Evolutionary conservation across 2,113 vertebrate genomes (phyloP).

Genomic region (Xyliphius kryptos): DNA sequence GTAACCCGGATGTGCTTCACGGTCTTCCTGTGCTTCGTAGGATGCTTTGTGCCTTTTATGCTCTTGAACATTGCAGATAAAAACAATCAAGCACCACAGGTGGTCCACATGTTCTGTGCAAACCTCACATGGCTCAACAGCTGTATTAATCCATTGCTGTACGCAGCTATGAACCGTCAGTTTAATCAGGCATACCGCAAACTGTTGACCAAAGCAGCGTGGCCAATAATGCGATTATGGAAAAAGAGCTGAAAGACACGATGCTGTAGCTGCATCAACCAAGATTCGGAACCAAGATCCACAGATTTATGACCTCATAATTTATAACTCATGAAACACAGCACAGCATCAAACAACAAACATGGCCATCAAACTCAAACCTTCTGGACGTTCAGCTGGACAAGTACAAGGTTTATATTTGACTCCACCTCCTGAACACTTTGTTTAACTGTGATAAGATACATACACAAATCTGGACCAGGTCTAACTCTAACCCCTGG

Average conservation of each 20-base stretch:
- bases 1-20: conserved; percentile 81
- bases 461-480: no score
- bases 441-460: no score
- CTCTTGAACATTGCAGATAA: conserved; percentile 73
- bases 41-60: conserved; percentile 74
- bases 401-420: no score
- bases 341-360: no score
- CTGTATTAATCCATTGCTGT: conserved; percentile 80
- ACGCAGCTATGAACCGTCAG: conserved; percentile 79
- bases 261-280: not conserved
- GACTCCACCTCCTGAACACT: no score
- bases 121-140: conserved; percentile 84
- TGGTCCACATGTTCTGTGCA: conserved; percentile 74
- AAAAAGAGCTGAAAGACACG: not conserved
- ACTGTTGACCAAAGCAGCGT: conserved; percentile 51
- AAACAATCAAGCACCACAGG: conserved; percentile 59
- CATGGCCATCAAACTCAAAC: no score
- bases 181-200: conserved; percentile 70
- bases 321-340: no score
- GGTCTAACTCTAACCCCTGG: no score
- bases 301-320: no score
- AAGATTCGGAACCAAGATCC: no score
- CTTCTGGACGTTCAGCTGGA: no score
- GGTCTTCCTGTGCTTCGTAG: conserved; percentile 74
- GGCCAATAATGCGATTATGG: conserved; percentile 48